Conservation (phyloP, 2,888 invertebrate species). For the Tipula helvola region DNA sequence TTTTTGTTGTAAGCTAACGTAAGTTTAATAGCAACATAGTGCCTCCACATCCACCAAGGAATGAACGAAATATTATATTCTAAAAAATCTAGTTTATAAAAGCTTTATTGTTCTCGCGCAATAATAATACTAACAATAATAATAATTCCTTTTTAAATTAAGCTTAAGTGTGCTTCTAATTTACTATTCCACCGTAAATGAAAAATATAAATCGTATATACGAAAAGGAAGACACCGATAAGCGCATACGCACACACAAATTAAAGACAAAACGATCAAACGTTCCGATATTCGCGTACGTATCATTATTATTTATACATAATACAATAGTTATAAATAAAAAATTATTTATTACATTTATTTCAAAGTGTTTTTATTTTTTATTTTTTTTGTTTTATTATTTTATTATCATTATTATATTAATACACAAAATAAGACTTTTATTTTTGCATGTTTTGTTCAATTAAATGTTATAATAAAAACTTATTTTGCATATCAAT, state of each 20-base stretch:
- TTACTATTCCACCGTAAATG: not conserved
- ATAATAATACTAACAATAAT: not conserved
- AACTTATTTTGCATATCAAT: not conserved
- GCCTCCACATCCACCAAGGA: not conserved
- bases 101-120: not conserved
- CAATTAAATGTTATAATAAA: not conserved
- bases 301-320: not conserved
- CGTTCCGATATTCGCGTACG: not conserved
- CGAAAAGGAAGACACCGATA: not conserved
- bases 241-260: not conserved
- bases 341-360: not conserved
- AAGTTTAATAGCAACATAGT: not conserved
- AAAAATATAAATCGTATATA: not conserved
- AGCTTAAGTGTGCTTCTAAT: slow-evolving; percentile 12
- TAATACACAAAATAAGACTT: not conserved
- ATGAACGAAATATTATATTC: not conserved
- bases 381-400: not conserved
- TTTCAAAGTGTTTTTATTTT: not conserved
- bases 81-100: not conserved
- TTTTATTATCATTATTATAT: not conserved
- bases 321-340: not conserved
- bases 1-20: not conserved
- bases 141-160: slow-evolving; percentile 9
- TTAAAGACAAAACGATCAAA: not conserved
- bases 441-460: not conserved